These are phyloP conservation scores for Philhelius pedissequus DNA, from an alignment of 2,888 invertebrate genomes.

Conservation along the genomic window DNA sequence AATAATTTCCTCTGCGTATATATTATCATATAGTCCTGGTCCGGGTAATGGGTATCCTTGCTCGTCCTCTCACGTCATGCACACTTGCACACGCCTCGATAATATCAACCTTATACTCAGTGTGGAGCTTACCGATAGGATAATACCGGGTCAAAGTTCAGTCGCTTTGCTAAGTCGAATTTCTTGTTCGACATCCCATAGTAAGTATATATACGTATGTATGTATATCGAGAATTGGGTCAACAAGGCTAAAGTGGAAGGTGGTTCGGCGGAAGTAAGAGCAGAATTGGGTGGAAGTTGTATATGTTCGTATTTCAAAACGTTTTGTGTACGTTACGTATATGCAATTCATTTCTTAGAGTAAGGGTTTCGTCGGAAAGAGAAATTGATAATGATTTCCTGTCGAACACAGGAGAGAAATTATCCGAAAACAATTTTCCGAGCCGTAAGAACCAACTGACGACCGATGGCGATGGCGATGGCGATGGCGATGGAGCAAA, in stretches of 20 bases:
- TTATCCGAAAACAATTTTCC: conserved; percentile 67
- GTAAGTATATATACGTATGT: neutral
- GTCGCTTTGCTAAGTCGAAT: conserved; percentile 58
- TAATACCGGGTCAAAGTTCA: conserved; percentile 59
- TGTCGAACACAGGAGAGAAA: conserved; percentile 68
- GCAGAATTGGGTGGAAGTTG: neutral
- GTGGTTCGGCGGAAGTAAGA: neutral
- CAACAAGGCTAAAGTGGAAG: conserved; percentile 24
- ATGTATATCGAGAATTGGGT: conserved; percentile 51
- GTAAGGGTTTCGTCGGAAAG: conserved; percentile 38
- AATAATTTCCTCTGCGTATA: neutral
- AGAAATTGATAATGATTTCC: conserved; percentile 67
- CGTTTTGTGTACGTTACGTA: conserved; percentile 4
- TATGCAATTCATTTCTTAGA: conserved; percentile 28
- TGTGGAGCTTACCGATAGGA: conserved; percentile 34
- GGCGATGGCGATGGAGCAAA: neutral
- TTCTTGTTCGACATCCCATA: conserved; percentile 59
- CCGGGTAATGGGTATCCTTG: neutral
- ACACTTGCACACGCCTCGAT: conserved; percentile 10
- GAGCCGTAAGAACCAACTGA: conserved; percentile 52
- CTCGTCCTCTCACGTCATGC: neutral
- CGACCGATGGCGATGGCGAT: neutral
- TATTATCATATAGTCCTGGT: neutral
- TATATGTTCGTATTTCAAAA: neutral
- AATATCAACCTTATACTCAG: neutral